Evolutionary conservation across 2,113 vertebrate species (phyloP), one percentile per base, ranked within the genome.

Genomic region (Psittacula cyanocephala): DNA sequence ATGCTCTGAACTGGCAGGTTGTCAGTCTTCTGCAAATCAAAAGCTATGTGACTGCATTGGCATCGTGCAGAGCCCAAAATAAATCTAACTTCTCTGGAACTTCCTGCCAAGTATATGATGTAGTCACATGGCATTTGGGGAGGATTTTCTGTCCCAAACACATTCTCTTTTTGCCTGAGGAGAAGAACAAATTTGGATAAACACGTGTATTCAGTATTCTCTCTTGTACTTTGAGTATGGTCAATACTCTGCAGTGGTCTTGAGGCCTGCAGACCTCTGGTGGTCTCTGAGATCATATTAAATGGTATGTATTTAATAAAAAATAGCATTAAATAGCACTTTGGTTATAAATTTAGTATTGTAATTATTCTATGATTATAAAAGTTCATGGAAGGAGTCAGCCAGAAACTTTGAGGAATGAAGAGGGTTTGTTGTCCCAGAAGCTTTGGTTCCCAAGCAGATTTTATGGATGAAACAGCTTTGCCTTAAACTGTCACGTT

Each of bases 91-190:
- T 63, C 71, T 90, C 63, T 6, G 10, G 71, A 86, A 78, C 82
- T 77, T 90, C 76, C 47, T 95, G 96, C 86, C 95, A 92, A 93
- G 62, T 64, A 17, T 64, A 31, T 92, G 86, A 86, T 68, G 86
- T 39, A 92, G 72, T 96, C 77, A 81, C 74, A 92, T 95, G 92
- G 88, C 86, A 90, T 95, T 46, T 91, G 55, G 62, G 69, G 52
- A 91, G 55, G 50, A 71, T 84, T 92, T 95, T 92, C 4, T 27
- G 37, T 90, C 86, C 55, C 60, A 53, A 93, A 60, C 20, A 25
- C 14, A 2, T 86, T 83, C 7, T 31, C 31, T 65, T 88, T 43
- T 47, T 84, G 77, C 43, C 37, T 71, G 12, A 92, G 65, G 27
- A 84, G 49, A 37, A 93, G 31, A 28, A 75, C 43, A 64, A 41